Evolutionary conservation across 2,113 vertebrate genomes (phyloP).

Genomic region (Entomyzon cyanotis): DNA sequence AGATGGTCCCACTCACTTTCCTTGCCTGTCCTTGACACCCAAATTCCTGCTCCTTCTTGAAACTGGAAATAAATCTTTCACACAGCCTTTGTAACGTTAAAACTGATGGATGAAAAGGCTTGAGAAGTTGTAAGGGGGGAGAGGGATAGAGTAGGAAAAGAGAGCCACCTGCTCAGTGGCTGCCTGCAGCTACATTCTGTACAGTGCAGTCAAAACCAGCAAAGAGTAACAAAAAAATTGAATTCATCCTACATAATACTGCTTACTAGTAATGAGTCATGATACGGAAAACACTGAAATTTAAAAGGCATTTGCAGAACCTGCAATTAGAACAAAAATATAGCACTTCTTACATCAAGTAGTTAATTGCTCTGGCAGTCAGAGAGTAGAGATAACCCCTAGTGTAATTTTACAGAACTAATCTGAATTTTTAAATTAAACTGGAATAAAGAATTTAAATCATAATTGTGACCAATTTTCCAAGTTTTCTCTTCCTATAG

Average conservation of each 20-base stretch:
- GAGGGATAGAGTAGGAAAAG: not conserved
- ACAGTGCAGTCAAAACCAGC: not conserved
- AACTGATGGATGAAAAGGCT: not conserved
- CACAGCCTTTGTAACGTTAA: not conserved
- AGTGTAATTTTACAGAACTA: not conserved
- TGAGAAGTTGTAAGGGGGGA: not conserved
- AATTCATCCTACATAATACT: not conserved
- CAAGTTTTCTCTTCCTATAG: not conserved
- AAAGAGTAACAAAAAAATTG: not conserved
- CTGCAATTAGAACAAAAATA: not conserved
- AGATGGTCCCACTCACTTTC: not conserved
- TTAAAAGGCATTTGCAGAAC: not conserved
- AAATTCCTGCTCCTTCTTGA: not conserved
- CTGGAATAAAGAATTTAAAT: slow-evolving; percentile 12
- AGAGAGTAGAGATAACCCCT: not conserved
- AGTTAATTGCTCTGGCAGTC: not conserved
- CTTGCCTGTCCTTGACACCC: not conserved
- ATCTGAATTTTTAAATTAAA: not conserved
- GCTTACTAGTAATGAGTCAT: not conserved
- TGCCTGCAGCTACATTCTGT: not conserved
- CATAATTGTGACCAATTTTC: not conserved
- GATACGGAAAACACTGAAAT: not conserved
- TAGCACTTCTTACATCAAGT: not conserved
- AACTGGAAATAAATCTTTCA: not conserved
- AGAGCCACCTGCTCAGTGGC: not conserved